phyloP scores from a whole-genome alignment of 2,888 invertebrate species.

The Stenotaenia linearis region DNA sequence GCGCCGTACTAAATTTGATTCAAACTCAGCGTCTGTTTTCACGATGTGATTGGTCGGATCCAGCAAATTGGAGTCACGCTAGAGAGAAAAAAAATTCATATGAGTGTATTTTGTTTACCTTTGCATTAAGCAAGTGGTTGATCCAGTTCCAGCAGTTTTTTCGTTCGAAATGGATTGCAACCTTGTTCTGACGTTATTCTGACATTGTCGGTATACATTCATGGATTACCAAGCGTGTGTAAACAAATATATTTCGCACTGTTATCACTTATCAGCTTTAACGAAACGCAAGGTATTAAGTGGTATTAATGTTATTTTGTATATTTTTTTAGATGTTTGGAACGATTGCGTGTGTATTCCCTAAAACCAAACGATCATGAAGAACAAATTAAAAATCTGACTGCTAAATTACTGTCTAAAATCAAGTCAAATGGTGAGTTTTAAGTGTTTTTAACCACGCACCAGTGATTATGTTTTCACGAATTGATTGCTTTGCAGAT shows the following conservation, averaged over 20 bases:
- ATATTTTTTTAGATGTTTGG: neutral
- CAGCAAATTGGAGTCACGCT: neutral
- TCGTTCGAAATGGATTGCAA: neutral
- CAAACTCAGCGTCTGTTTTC: neutral
- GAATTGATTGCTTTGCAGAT: neutral
- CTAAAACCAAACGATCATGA: neutral
- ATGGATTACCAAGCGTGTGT: neutral
- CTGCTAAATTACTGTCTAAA: constrained; percentile 4
- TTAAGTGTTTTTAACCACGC: neutral
- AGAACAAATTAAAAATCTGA: constrained; percentile 17
- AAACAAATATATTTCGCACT: neutral
- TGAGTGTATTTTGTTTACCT: neutral
- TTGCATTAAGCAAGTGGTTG: neutral
- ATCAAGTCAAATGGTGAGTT: neutral
- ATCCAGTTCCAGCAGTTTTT: neutral
- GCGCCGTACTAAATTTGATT: no score
- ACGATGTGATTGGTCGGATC: neutral
- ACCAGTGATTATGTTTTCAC: neutral
- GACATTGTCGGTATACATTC: neutral
- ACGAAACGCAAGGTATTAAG: no score
- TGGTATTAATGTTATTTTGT: neutral
- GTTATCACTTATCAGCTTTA: no score
- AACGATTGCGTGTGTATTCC: neutral
- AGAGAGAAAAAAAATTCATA: neutral
- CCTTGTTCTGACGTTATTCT: neutral